Evolutionary conservation across 1,140 invertebrate genomes (phyloP).

Genomic region (Cotesia chilonis): DNA sequence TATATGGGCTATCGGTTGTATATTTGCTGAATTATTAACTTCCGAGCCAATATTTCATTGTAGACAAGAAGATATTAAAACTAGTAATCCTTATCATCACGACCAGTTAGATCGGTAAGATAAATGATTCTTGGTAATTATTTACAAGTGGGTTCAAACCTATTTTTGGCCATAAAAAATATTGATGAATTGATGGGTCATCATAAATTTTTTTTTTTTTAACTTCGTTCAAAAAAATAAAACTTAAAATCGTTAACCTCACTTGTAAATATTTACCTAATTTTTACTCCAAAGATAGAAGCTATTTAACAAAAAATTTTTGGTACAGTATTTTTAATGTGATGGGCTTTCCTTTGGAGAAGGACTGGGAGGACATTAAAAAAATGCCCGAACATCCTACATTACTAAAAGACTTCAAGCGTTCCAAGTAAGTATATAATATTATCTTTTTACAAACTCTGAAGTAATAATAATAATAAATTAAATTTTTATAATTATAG

Average conservation of each 20-base stretch:
- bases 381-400: constrained; percentile 99
- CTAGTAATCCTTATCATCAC: constrained; percentile 99
- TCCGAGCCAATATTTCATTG: constrained; percentile 99
- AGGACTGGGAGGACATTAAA: constrained; percentile 99
- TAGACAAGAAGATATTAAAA: constrained; percentile 99
- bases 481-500: constrained; percentile 67
- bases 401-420: constrained; percentile 96
- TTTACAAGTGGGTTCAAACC: no score
- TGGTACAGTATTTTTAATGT: constrained; percentile 94
- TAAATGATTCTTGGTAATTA: background rate
- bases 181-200: no score
- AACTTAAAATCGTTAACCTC: no score
- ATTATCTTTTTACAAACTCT: constrained; percentile 9
- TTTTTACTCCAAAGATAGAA: background rate
- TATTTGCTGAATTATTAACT: constrained; percentile 96
- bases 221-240: background rate
- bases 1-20: constrained; percentile 99
- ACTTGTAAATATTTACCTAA: no score
- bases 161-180: no score
- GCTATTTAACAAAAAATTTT: background rate
- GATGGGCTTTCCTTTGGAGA: constrained; percentile 98
- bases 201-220: background rate
- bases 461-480: background rate
- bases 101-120: constrained; percentile 90
- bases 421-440: constrained; percentile 78